Conservation (phyloP, 1,140 invertebrate genomes). For the Chionoecetes opilio region DNA sequence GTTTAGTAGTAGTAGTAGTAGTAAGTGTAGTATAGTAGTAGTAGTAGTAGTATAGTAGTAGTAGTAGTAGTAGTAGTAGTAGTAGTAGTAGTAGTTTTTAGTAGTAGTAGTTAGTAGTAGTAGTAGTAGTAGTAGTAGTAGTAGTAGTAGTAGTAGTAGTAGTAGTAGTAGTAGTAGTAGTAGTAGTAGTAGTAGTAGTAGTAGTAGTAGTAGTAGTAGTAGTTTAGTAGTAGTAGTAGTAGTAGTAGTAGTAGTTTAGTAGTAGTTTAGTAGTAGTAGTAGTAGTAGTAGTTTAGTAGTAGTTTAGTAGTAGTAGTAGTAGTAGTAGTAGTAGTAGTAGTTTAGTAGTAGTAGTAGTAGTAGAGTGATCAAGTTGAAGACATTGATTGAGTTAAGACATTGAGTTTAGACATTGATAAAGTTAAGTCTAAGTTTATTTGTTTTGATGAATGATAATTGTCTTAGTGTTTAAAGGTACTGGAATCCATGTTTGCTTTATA, state of each 20-base stretch:
- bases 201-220: slow-evolving; percentile 4
- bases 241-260: slow-evolving; percentile 12
- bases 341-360: background rate
- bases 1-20: background rate
- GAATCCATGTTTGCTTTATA: too few relatives aligned
- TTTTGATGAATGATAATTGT: too few relatives aligned
- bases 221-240: slow-evolving; percentile 10
- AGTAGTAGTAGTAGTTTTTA: background rate
- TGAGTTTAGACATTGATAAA: too few relatives aligned
- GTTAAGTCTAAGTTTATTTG: too few relatives aligned
- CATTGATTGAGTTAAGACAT: too few relatives aligned
- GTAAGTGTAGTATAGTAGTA: background rate
- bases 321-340: background rate
- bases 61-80: background rate
- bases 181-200: slow-evolving; percentile 6
- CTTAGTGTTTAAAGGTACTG: too few relatives aligned
- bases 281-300: slow-evolving; percentile 9
- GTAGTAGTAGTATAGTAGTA: background rate
- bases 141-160: slow-evolving; percentile 29
- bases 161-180: slow-evolving; percentile 29
- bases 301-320: background rate
- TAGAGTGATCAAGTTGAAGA: too few relatives aligned
- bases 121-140: slow-evolving; percentile 30
- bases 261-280: slow-evolving; percentile 24
- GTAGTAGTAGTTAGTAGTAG: background rate